Percentiles rank a stretch among this genome's conserved stretches.
Conservation (phyloP, 2,888 invertebrate species). For the Mycogona germanica region DNA sequence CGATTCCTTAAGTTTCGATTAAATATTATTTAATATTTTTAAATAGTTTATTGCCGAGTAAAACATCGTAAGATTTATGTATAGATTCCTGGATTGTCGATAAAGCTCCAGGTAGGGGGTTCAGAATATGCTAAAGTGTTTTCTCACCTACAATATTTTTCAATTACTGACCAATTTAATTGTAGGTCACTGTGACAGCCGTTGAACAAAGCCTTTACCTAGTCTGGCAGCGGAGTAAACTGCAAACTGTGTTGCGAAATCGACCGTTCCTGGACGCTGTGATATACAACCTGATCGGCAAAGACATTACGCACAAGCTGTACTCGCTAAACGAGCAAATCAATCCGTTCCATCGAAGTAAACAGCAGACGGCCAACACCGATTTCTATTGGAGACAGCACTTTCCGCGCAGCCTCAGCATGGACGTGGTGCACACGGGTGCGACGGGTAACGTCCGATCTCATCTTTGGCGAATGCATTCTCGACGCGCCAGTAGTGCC, state of each 20-base stretch:
- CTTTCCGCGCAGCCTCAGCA: constrained; percentile 51
- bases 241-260: constrained; percentile 59
- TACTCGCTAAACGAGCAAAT: constrained; percentile 68
- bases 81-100: no score
- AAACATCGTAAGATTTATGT: no score
- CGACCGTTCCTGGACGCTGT: constrained; percentile 60
- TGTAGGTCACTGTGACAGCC: constrained; percentile 63
- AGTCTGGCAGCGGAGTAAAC: constrained; percentile 64
- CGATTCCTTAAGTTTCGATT: background rate
- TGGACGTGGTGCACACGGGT: constrained; percentile 65
- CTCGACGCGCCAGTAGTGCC: constrained; percentile 11
- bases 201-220: constrained; percentile 63
- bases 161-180: constrained; percentile 5
- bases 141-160: no score
- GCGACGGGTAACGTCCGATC: constrained; percentile 60
- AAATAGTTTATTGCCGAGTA: background rate
- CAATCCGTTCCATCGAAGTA: constrained; percentile 23
- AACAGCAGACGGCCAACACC: background rate
- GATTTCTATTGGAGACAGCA: constrained; percentile 32
- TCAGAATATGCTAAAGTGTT: no score
- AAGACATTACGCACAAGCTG: constrained; percentile 72
- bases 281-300: constrained; percentile 66
- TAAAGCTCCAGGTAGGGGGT: no score
- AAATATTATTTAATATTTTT: background rate
- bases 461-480: constrained; percentile 25